Evolutionary conservation across 2,113 vertebrate genomes (phyloP).

Genomic region (Rutilus rutilus): DNA sequence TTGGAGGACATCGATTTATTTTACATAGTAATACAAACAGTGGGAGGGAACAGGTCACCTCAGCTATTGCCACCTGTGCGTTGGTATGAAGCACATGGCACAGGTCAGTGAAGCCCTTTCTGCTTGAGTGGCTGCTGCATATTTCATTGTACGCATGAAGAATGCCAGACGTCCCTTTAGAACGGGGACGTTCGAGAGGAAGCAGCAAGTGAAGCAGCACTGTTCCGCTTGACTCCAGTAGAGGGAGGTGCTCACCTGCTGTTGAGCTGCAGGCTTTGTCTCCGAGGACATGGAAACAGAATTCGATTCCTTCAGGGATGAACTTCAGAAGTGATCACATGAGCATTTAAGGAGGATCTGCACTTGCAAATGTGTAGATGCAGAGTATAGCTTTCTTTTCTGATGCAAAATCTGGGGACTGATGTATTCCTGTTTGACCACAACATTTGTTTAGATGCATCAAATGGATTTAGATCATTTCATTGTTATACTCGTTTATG

Average conservation of each 20-base stretch:
- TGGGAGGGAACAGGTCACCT: slow-evolving; percentile 54
- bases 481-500: neutral
- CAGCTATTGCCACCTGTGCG: slow-evolving; percentile 38
- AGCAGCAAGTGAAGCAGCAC: neutral
- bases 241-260: slow-evolving; percentile 70
- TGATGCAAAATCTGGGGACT: neutral
- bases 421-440: neutral
- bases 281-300: slow-evolving; percentile 2
- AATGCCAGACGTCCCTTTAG: slow-evolving; percentile 35
- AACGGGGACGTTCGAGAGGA: neutral
- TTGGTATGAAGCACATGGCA: slow-evolving; percentile 17
- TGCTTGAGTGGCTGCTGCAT: slow-evolving; percentile 42
- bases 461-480: neutral
- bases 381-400: neutral
- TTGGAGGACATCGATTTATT: slow-evolving; percentile 65
- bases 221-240: slow-evolving; percentile 60
- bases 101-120: slow-evolving; percentile 39
- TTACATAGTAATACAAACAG: slow-evolving; percentile 58
- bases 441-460: neutral
- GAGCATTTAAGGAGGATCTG: neutral
- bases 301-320: slow-evolving; percentile 18
- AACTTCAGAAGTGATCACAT: neutral
- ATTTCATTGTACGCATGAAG: slow-evolving; percentile 41
- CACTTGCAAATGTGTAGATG: neutral
- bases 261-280: slow-evolving; percentile 6